Evolutionary conservation across 2,113 vertebrate species (phyloP).

Genomic region (Lutjanus erythropterus): DNA sequence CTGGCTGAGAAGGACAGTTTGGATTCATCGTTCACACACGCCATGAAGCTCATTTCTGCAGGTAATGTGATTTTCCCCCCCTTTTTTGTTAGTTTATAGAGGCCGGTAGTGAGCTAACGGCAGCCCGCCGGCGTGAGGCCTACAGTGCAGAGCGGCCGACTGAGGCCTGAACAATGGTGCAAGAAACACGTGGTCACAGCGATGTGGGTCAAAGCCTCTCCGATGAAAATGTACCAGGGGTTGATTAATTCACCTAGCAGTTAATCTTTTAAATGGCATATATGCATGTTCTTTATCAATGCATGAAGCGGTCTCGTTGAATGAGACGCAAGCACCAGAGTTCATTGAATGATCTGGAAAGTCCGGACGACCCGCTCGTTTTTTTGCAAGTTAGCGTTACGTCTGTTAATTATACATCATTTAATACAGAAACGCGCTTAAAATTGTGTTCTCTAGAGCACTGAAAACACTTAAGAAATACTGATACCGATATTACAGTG

Average conservation of each 20-base stretch:
- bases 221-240: neutral
- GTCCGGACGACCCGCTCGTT: neutral
- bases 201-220: slow-evolving; percentile 4
- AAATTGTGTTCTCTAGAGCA: neutral
- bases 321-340: too few relatives aligned
- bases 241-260: neutral
- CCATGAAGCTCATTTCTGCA: slow-evolving; percentile 89
- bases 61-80: slow-evolving; percentile 65
- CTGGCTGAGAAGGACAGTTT: slow-evolving; percentile 97
- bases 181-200: slow-evolving; percentile 58
- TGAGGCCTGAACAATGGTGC: slow-evolving; percentile 66
- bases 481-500: too few relatives aligned
- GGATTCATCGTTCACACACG: slow-evolving; percentile 96
- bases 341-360: neutral
- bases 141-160: neutral
- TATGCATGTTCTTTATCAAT: neutral
- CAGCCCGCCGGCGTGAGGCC: slow-evolving; percentile 13
- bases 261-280: accelerated
- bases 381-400: too few relatives aligned
- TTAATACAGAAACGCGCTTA: neutral
- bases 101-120: too few relatives aligned
- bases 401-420: neutral
- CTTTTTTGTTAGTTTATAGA: too few relatives aligned
- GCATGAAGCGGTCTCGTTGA: neutral
- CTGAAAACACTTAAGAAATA: too few relatives aligned